Percentiles rank a stretch among this genome's conserved stretches.
Evolutionary conservation across 2,888 invertebrate species (phyloP).

Genomic region (Habrosyne pyritoides): DNA sequence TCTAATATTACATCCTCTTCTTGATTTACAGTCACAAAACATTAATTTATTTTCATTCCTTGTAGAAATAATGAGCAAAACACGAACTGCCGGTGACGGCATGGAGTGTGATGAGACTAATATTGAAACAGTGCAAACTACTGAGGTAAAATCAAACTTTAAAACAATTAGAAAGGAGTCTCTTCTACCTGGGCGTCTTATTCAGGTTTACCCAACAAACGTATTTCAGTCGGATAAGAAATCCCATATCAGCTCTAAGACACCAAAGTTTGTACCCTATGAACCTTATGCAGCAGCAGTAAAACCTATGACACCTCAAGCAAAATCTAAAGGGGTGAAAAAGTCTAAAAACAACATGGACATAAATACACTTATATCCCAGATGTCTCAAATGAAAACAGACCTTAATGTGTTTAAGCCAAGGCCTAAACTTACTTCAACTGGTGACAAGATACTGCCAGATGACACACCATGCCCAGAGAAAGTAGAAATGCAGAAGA

Average conservation of each 20-base stretch:
- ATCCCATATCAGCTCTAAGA: constrained; percentile 82
- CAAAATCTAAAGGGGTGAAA: constrained; percentile 65
- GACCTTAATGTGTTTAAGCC: constrained; percentile 85
- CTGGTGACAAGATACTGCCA: constrained; percentile 54
- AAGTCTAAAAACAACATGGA: constrained; percentile 85
- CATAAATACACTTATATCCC: constrained; percentile 86
- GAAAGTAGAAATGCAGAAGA: constrained; percentile 81
- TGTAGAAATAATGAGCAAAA: constrained; percentile 71
- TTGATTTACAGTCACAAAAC: constrained; percentile 2
- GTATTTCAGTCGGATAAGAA: constrained; percentile 83
- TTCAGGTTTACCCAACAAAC: constrained; percentile 84
- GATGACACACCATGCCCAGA: constrained; percentile 61
- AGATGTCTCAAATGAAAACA: constrained; percentile 88
- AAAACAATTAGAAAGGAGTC: constrained; percentile 46
- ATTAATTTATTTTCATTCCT: constrained; percentile 15
- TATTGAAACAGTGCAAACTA: constrained; percentile 46
- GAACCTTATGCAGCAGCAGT: constrained; percentile 95
- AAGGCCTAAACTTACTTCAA: constrained; percentile 60
- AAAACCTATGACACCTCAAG: constrained; percentile 87
- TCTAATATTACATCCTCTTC: constrained; percentile 1
- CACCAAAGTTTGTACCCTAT: constrained; percentile 93
- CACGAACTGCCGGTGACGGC: constrained; percentile 89
- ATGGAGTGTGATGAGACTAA: constrained; percentile 85
- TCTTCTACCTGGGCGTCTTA: constrained; percentile 54
- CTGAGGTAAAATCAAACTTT: constrained; percentile 23